Evolutionary conservation across 2,888 invertebrate genomes (phyloP), one percentile per base, ranked within the genome.

Genomic region (Julus scandinavius): DNA sequence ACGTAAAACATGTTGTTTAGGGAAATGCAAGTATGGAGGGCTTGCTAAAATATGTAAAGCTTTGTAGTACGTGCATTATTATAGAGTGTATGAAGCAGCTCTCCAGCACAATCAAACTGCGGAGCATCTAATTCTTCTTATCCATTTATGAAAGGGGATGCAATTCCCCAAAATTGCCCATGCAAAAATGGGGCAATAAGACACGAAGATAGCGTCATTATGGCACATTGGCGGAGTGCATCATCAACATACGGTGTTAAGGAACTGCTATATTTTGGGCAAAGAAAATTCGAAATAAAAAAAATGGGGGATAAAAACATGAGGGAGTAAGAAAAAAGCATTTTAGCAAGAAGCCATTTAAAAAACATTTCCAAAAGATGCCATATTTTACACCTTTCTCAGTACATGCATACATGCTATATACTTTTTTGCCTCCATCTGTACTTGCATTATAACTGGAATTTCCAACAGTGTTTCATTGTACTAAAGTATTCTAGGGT

Each of bases 241-340:
- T 72, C 72, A 72, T 72, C 72, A 72, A 72, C 72, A 72, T 72
- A 72, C 72, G 72, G 72, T 72, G 72, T 72, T 72, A 72, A 72
- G 72, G 29, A 72, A 72, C 29, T 29, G 72, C 72, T 9, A n/a
- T 29, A 72, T n/a, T 72, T 29, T 72, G 29, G 29, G 72, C 29
- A n/a, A 11, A 63, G 72, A 72, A 72, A 72, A 72, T 72, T 29
- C 1, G 29, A 72, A 72, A 72, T 72, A 72, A 7, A 72, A 29
- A 29, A 29, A 72, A 72, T 72, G 29, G n/a, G 29, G 72, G 72
- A 29, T 72, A 72, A 72, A 49, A 29, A 29, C 20, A 7, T 29
- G 29, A n/a, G 20, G 72, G 72, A 72, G 72, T 72, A 72, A 72
- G 72, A 72, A 72, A 72, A 72, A 72, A 72, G 72, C 72, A 72